These are phyloP conservation scores for Helicoverpa assulta DNA, from an alignment of 2,888 invertebrate genomes.

Conservation along the genomic window DNA sequence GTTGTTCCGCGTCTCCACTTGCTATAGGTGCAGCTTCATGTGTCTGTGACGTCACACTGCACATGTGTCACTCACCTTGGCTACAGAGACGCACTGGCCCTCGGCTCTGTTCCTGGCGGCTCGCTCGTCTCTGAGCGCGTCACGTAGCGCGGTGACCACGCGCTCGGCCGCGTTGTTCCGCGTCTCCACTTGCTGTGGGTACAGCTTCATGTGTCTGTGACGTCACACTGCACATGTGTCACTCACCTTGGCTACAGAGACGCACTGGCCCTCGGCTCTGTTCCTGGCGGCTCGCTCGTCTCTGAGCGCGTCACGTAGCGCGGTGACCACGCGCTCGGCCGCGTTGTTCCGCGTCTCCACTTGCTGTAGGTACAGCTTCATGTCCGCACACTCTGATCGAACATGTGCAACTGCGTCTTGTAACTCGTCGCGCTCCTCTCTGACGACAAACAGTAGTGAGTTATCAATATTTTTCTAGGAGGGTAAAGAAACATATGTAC, in stretches of 20 bases:
- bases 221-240: background rate
- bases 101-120: slow-evolving; percentile 75
- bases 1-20: background rate
- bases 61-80: slow-evolving; percentile 70
- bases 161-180: slow-evolving; percentile 68
- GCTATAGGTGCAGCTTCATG: background rate
- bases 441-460: slow-evolving; percentile 50
- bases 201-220: background rate
- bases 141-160: slow-evolving; percentile 77
- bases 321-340: slow-evolving; percentile 77
- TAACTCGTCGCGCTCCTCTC: slow-evolving; percentile 80
- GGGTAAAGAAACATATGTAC: too few relatives aligned
- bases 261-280: slow-evolving; percentile 73
- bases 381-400: slow-evolving; percentile 72
- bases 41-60: background rate
- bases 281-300: slow-evolving; percentile 79
- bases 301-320: slow-evolving; percentile 79
- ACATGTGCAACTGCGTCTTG: slow-evolving; percentile 68
- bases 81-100: slow-evolving; percentile 66
- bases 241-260: slow-evolving; percentile 73
- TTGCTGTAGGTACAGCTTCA: slow-evolving; percentile 71
- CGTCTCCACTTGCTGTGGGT: background rate
- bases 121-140: slow-evolving; percentile 81
- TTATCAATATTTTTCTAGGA: too few relatives aligned
- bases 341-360: slow-evolving; percentile 72